phyloP scores from a whole-genome alignment of 2,888 invertebrate genomes.

The Microdon myrmicae region DNA sequence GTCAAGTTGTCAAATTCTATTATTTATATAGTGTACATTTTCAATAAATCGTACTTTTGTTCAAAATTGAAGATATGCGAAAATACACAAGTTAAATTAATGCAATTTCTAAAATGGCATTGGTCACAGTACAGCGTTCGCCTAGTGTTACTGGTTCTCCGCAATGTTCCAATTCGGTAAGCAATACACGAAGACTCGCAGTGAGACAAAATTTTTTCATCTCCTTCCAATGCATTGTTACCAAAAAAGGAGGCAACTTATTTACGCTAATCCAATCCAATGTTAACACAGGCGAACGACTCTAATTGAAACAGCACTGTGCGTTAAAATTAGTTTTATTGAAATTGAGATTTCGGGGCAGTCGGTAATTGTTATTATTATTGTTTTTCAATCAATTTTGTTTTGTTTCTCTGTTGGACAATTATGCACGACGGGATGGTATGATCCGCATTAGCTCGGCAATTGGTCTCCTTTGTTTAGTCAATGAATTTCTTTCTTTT shows the following conservation, averaged over 20 bases:
- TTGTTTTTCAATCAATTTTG: too few species aligned
- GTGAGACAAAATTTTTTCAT: constrained; percentile 39
- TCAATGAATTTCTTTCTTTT: too few species aligned
- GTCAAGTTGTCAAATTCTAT: too few species aligned
- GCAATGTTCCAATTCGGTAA: constrained; percentile 66
- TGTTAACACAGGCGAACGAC: constrained; percentile 7
- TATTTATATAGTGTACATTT: constrained; percentile 47
- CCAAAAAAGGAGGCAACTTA: constrained; percentile 49
- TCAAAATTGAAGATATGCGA: constrained; percentile 35
- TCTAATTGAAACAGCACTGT: constrained; percentile 11
- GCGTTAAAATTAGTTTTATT: too few species aligned
- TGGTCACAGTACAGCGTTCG: constrained; percentile 79
- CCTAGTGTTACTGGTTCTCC: constrained; percentile 76
- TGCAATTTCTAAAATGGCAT: constrained; percentile 69
- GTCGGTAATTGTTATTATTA: too few species aligned
- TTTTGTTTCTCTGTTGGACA: too few species aligned
- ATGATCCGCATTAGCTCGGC: too few species aligned
- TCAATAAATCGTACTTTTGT: constrained; percentile 27
- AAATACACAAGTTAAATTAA: constrained; percentile 40
- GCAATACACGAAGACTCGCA: constrained; percentile 45
- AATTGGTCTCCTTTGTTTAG: too few species aligned
- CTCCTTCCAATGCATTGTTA: constrained; percentile 40
- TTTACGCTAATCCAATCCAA: constrained; percentile 36
- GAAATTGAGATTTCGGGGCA: too few species aligned
- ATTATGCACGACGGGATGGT: too few species aligned